A percentile compares a stretch with the other conserved stretches of the same genome.
These are phyloP conservation scores for Marisa cornuarietis DNA, from an alignment of 1,140 invertebrate species.

Conservation along the genomic window DNA sequence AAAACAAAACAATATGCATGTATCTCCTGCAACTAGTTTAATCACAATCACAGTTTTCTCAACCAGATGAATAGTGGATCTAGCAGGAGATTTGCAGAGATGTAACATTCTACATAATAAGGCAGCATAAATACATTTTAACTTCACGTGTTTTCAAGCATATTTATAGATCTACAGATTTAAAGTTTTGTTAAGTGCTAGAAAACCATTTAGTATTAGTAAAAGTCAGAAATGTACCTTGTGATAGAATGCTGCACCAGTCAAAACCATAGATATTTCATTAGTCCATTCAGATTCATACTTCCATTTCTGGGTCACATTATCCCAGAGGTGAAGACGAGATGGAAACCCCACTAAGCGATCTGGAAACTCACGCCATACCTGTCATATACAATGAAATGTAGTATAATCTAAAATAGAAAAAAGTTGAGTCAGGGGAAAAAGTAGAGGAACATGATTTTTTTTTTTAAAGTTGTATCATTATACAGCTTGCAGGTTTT, in stretches of 20 bases:
- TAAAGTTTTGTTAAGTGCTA: too few species aligned
- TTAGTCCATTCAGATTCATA: slow-evolving; percentile 99
- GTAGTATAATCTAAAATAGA: slow-evolving; percentile 12
- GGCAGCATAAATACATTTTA: too few species aligned
- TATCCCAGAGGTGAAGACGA: slow-evolving; percentile 68
- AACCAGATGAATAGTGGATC: too few species aligned
- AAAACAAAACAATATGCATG: too few species aligned
- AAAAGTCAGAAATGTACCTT: slow-evolving; percentile 69
- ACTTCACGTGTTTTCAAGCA: too few species aligned
- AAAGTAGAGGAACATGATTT: background rate
- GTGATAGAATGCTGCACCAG: slow-evolving; percentile 97
- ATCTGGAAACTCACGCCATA: slow-evolving; percentile 97
- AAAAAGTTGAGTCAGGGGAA: background rate
- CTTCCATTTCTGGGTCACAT: slow-evolving; percentile 75
- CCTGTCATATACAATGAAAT: slow-evolving; percentile 69
- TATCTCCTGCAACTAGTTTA: too few species aligned
- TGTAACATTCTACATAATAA: too few species aligned
- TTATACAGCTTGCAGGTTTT: background rate
- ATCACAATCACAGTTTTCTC: too few species aligned
- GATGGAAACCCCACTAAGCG: slow-evolving; percentile 97
- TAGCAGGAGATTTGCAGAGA: too few species aligned
- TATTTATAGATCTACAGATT: too few species aligned
- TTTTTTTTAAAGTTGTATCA: background rate
- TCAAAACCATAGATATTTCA: slow-evolving; percentile 98
- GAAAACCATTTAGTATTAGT: too few species aligned